Conservation (phyloP, 2,888 invertebrate species). For the Drosophila antonietae region DNA sequence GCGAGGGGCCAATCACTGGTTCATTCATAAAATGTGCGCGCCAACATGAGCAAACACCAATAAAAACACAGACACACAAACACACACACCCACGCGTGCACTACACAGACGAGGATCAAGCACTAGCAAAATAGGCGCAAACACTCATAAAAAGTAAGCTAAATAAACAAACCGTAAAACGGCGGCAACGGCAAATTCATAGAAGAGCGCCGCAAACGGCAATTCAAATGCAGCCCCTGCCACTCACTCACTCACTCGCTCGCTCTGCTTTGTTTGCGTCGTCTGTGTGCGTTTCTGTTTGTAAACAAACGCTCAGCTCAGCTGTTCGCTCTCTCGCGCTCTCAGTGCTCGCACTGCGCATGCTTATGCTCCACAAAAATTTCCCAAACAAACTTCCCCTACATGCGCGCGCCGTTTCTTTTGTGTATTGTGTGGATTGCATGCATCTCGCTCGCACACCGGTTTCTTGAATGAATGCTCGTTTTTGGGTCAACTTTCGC, state of each 20-base stretch:
- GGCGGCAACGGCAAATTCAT: conserved; percentile 21
- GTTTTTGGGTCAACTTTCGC: conserved; percentile 71
- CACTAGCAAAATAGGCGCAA: conserved; percentile 43
- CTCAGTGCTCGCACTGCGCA: conserved; percentile 57
- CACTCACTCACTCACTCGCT: not conserved
- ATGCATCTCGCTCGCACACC: conserved; percentile 55
- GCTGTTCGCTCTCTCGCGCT: conserved; percentile 42
- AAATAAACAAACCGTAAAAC: conserved; percentile 69
- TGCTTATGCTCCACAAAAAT: conserved; percentile 64
- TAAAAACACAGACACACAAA: conserved; percentile 20
- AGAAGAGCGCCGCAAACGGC: conserved; percentile 23
- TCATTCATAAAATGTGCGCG: conserved; percentile 72
- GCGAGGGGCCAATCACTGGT: conserved; percentile 28
- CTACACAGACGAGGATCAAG: conserved; percentile 6
- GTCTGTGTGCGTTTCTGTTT: conserved; percentile 42
- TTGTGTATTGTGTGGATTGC: conserved; percentile 41
- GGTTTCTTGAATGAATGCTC: conserved; percentile 72
- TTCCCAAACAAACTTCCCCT: conserved; percentile 83
- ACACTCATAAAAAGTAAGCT: conserved; percentile 70
- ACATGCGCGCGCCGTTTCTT: conserved; percentile 52
- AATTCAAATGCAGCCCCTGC: conserved; percentile 28
- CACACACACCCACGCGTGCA: not conserved
- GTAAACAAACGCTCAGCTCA: conserved; percentile 48
- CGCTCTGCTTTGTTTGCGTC: not conserved
- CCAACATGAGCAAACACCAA: conserved; percentile 42